Conservation (phyloP, 2,888 invertebrate genomes). For the Agonopterix arenella region DNA sequence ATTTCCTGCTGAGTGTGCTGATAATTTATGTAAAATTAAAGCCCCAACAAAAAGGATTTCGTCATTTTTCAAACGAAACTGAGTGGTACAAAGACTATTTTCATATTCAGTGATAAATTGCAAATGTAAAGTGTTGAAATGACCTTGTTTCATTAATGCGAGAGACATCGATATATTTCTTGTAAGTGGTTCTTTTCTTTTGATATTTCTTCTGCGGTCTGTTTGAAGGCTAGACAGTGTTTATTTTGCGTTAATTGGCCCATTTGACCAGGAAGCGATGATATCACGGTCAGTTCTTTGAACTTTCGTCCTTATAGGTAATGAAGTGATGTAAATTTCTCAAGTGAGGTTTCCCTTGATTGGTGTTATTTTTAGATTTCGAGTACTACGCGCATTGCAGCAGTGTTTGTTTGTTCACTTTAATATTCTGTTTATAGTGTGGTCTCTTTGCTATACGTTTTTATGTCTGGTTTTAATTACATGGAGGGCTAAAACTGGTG, state of each 20-base stretch:
- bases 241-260: constrained; percentile 37
- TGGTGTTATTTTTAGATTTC: constrained; percentile 59
- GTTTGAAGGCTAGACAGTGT: constrained; percentile 10
- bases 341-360: constrained; percentile 35
- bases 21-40: constrained; percentile 45
- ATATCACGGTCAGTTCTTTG: constrained; percentile 56
- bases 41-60: constrained; percentile 26
- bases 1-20: constrained; percentile 30
- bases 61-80: constrained; percentile 24
- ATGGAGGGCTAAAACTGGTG: no score
- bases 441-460: constrained; percentile 1
- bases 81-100: constrained; percentile 20
- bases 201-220: constrained; percentile 7
- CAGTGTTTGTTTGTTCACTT: constrained; percentile 40
- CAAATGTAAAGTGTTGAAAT: constrained; percentile 22
- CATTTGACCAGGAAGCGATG: constrained; percentile 50
- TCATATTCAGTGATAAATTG: constrained; percentile 27
- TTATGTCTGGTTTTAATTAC: no score
- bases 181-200: constrained; percentile 18
- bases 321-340: constrained; percentile 27
- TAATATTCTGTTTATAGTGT: constrained; percentile 24
- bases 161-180: constrained; percentile 24
- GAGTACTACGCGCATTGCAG: constrained; percentile 36
- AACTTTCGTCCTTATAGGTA: constrained; percentile 26
- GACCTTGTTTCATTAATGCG: constrained; percentile 26